These are phyloP conservation scores for Diachasma alloeum DNA, from an alignment of 1,140 invertebrate species.

Conservation along the genomic window DNA sequence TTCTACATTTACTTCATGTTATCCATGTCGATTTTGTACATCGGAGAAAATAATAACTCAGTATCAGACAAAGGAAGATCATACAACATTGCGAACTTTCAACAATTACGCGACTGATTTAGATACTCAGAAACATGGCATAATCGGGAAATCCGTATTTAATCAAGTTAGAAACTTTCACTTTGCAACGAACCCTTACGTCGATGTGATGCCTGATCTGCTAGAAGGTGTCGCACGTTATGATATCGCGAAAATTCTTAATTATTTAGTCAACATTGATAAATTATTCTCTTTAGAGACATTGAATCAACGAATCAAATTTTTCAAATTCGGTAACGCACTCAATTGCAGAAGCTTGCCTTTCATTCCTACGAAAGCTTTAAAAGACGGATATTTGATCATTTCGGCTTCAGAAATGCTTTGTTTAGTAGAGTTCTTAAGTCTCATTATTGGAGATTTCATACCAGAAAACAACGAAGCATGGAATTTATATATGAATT, in stretches of 20 bases:
- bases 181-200: no score
- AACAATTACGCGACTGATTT: constrained; percentile 28
- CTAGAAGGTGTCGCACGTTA: no score
- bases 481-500: no score
- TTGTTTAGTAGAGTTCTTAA: not conserved
- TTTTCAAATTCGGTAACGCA: not conserved
- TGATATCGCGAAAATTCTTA: constrained; percentile 11
- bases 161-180: not conserved
- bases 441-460: constrained; percentile 19
- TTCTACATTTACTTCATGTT: no score
- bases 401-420: constrained; percentile 14
- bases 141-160: constrained; percentile 24
- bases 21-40: no score
- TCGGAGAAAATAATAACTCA: no score
- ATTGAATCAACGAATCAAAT: not conserved
- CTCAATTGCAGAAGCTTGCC: not conserved
- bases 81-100: constrained; percentile 15
- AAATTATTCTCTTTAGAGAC: not conserved
- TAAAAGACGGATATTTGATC: not conserved
- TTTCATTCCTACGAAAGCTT: not conserved
- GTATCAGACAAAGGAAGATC: no score
- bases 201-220: no score
- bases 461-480: no score
- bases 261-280: not conserved
- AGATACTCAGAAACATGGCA: constrained; percentile 7